Percentiles rank a stretch among this genome's conserved stretches.
Evolutionary conservation across 2,888 invertebrate genomes (phyloP).

Genomic region (Ormyrus nitidulus): DNA sequence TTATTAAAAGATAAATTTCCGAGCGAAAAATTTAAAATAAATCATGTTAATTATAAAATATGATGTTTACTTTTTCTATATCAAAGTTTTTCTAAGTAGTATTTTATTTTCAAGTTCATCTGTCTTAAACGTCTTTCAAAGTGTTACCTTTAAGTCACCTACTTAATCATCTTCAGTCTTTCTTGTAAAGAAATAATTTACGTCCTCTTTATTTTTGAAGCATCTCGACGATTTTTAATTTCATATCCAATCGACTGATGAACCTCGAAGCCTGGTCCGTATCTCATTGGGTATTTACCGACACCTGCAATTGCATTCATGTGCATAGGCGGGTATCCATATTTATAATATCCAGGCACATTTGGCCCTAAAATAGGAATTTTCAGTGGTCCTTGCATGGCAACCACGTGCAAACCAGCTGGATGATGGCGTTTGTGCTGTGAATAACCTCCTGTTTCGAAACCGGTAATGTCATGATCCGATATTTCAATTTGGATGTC

Average conservation of each 20-base stretch:
- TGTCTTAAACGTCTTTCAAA: slow-evolving; percentile 33
- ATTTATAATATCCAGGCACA: slow-evolving; percentile 1
- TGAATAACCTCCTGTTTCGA: slow-evolving; percentile 25
- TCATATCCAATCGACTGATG: slow-evolving; percentile 43
- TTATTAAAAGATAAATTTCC: too few species aligned
- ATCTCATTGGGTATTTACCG: slow-evolving; percentile 10
- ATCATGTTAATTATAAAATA: too few species aligned
- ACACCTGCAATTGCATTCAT: slow-evolving; percentile 12
- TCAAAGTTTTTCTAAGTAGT: too few species aligned
- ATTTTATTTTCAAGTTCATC: not conserved
- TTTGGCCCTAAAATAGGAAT: slow-evolving; percentile 34
- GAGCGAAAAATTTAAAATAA: too few species aligned
- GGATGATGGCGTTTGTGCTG: slow-evolving; percentile 12
- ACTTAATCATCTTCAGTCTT: slow-evolving; percentile 25
- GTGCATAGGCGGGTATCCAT: slow-evolving; percentile 1
- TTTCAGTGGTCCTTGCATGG: slow-evolving; percentile 45
- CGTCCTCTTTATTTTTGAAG: slow-evolving; percentile 22
- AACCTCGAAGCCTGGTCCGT: slow-evolving; percentile 36
- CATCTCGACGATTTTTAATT: slow-evolving; percentile 20
- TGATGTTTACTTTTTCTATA: too few species aligned
- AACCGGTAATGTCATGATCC: slow-evolving; percentile 44
- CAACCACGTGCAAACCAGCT: slow-evolving; percentile 28
- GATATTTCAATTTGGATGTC: slow-evolving; percentile 51
- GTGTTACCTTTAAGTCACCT: slow-evolving; percentile 38
- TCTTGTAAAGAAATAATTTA: not conserved